These are phyloP conservation scores for Bombycilla garrulus DNA, from an alignment of 2,113 vertebrate species.

Conservation along the genomic window DNA sequence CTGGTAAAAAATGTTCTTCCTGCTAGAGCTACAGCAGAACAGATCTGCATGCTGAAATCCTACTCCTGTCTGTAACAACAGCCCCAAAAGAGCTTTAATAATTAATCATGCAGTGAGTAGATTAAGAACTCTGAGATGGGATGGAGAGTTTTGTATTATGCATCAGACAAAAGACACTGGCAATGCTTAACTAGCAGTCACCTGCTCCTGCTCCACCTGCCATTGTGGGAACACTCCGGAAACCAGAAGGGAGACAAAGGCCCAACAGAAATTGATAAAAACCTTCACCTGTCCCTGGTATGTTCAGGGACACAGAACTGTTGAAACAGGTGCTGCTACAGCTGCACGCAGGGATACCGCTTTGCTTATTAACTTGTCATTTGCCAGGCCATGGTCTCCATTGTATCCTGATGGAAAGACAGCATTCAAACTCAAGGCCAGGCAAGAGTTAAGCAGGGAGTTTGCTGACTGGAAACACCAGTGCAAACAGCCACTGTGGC, in stretches of 20 bases:
- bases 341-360: not conserved
- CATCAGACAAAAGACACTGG: slow-evolving; percentile 38
- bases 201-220: slow-evolving; percentile 33
- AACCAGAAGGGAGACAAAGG: slow-evolving; percentile 17
- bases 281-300: not conserved
- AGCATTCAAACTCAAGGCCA: not conserved
- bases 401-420: not conserved
- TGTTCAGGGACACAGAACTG: not conserved
- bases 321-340: slow-evolving; percentile 37
- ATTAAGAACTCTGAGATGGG: not conserved
- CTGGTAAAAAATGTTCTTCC: not conserved
- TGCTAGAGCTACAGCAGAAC: not conserved
- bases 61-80: not conserved
- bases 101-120: slow-evolving; percentile 36
- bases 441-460: not conserved
- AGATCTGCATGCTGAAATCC: not conserved
- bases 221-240: slow-evolving; percentile 12
- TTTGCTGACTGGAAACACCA: not conserved
- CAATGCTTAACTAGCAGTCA: slow-evolving; percentile 47
- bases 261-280: slow-evolving; percentile 16
- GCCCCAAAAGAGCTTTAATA: not conserved
- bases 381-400: not conserved
- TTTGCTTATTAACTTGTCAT: not conserved
- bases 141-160: not conserved
- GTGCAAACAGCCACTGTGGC: not conserved